A percentile compares a stretch with the other conserved stretches of the same genome.
These are phyloP conservation scores for Harpegnathos saltator DNA, from an alignment of 1,140 invertebrate genomes.

Conservation along the genomic window DNA sequence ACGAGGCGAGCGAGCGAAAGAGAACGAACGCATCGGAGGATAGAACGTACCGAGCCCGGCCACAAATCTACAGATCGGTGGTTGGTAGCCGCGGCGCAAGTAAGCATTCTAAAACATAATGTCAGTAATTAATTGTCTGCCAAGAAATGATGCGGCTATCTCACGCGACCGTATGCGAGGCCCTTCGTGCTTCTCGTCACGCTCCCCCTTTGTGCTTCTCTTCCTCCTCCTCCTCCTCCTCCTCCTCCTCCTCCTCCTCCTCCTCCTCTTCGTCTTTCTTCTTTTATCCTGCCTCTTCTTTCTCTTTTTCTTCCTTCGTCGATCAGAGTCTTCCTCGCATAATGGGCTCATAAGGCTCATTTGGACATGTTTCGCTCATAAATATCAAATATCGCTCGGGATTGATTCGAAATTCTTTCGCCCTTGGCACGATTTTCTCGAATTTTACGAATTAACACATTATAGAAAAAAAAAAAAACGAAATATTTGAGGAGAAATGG, in stretches of 20 bases:
- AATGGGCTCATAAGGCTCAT: constrained; percentile 7
- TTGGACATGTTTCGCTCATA: not conserved
- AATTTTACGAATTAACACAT: no score
- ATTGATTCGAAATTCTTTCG: not conserved
- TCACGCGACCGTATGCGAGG: constrained; percentile 79
- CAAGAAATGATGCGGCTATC: constrained; percentile 82
- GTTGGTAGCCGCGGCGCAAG: constrained; percentile 73
- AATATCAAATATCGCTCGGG: not conserved
- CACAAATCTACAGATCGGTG: constrained; percentile 78
- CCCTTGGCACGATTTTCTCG: no score
- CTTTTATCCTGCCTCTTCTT: constrained; percentile 1
- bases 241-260: constrained; percentile 36
- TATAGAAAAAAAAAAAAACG: no score
- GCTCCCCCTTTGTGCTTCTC: constrained; percentile 42
- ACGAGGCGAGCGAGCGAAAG: constrained; percentile 33
- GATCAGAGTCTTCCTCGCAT: not conserved
- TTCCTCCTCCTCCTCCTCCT: constrained; percentile 25
- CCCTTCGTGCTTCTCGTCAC: constrained; percentile 58
- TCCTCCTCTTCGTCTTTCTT: constrained; percentile 23
- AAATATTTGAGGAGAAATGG: not conserved
- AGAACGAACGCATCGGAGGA: constrained; percentile 49
- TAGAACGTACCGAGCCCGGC: constrained; percentile 60
- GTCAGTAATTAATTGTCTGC: constrained; percentile 83
- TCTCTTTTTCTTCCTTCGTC: constrained; percentile 32
- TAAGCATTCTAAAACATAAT: constrained; percentile 81